phyloP scores from a whole-genome alignment of 2,888 invertebrate species.

The Chironomus riparius region DNA sequence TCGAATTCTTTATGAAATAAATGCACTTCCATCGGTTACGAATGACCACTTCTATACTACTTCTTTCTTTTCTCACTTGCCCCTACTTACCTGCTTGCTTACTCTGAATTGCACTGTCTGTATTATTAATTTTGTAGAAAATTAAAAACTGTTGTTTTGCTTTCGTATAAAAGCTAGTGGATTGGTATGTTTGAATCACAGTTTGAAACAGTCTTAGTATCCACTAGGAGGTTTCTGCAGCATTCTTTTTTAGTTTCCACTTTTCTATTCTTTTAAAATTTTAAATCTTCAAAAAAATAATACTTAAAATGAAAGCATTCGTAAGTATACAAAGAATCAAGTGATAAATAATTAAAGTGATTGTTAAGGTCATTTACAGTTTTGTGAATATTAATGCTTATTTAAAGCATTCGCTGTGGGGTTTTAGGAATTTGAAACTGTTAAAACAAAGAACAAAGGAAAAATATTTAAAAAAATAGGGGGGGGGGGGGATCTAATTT shows the following conservation, averaged over 20 bases:
- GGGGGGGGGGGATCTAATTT: too few relatives aligned
- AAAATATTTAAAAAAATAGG: too few relatives aligned
- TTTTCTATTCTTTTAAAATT: not conserved
- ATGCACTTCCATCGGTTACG: too few relatives aligned
- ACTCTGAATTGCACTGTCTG: not conserved
- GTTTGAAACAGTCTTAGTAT: slow-evolving; percentile 45
- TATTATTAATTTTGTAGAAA: too few relatives aligned
- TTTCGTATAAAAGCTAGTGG: slow-evolving; percentile 13
- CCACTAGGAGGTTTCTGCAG: slow-evolving; percentile 42
- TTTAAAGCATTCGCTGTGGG: too few relatives aligned
- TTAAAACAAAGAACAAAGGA: too few relatives aligned
- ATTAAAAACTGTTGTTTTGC: slow-evolving; percentile 2
- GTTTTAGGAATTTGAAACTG: too few relatives aligned
- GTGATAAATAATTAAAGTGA: too few relatives aligned
- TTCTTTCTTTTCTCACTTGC: not conserved
- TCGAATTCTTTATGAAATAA: too few relatives aligned
- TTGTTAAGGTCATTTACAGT: too few relatives aligned
- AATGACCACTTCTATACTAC: too few relatives aligned
- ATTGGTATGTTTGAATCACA: slow-evolving; percentile 33
- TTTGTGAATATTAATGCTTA: too few relatives aligned
- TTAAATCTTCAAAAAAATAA: not conserved
- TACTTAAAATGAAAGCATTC: slow-evolving; percentile 29
- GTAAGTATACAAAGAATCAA: slow-evolving; percentile 26
- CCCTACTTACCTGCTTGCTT: not conserved
- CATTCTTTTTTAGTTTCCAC: not conserved